phyloP scores from a whole-genome alignment of 2,113 vertebrate genomes.

The Microcebus ravelobensis region DNA sequence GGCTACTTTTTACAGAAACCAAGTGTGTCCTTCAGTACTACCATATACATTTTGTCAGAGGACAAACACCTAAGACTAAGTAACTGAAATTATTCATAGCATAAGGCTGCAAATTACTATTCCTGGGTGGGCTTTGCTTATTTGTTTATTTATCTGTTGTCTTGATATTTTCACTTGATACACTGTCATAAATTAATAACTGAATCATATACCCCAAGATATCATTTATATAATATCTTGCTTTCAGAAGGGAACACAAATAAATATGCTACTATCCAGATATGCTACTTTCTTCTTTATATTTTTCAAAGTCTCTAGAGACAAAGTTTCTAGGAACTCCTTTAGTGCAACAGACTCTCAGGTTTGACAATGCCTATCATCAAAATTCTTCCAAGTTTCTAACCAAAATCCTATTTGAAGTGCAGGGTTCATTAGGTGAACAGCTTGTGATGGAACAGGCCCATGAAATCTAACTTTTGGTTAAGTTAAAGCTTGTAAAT shows the following conservation, averaged over 20 bases:
- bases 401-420: constrained; percentile 1
- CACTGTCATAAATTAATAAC: not conserved
- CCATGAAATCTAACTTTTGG: not conserved
- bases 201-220: not conserved
- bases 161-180: not conserved
- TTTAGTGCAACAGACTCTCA: not conserved
- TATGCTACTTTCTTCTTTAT: not conserved
- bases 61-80: not conserved
- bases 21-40: not conserved
- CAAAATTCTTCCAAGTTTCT: not conserved
- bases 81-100: not conserved
- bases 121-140: not conserved
- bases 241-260: not conserved
- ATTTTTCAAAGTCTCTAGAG: not conserved
- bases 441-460: not conserved
- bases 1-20: not conserved
- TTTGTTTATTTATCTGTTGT: not conserved
- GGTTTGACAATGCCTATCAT: not conserved
- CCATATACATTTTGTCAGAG: not conserved
- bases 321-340: not conserved
- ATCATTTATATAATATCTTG: not conserved
- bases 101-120: not conserved
- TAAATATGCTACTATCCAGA: not conserved
- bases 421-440: not conserved
- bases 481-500: constrained; percentile 31